A percentile compares a stretch with the other conserved stretches of the same genome.
These are phyloP conservation scores for Parnassius apollo DNA, from an alignment of 2,888 invertebrate species.

Conservation along the genomic window DNA sequence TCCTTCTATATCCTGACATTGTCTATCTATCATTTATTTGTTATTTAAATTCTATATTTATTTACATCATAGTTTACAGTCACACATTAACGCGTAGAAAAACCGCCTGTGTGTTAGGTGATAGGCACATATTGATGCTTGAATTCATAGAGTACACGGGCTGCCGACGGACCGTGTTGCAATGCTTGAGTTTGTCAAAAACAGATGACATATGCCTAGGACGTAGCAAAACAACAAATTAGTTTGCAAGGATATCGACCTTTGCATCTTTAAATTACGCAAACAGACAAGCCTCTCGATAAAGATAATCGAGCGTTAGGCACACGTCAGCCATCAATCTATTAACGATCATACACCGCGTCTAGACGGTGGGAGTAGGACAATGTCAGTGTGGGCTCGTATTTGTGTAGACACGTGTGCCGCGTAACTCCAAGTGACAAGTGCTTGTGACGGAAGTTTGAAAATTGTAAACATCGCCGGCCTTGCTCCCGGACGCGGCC, in stretches of 20 bases:
- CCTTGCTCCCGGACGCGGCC: conserved; percentile 66
- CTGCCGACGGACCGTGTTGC: no score
- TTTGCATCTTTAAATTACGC: conserved; percentile 23
- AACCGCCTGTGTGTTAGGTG: no score
- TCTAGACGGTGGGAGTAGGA: conserved; percentile 59
- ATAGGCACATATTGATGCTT: no score
- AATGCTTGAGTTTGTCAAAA: neutral
- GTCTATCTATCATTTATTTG: conserved; percentile 10
- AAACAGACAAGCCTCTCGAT: conserved; percentile 32
- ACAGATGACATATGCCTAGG: neutral
- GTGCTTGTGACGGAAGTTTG: conserved; percentile 74
- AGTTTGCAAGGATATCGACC: conserved; percentile 31
- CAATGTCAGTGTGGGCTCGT: conserved; percentile 66
- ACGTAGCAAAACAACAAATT: conserved; percentile 8
- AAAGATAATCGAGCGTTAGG: conserved; percentile 44
- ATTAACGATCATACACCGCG: conserved; percentile 64
- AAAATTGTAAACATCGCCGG: conserved; percentile 78
- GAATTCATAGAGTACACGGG: no score
- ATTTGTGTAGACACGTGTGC: conserved; percentile 76
- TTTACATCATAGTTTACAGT: no score
- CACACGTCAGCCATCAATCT: conserved; percentile 53
- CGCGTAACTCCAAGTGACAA: conserved; percentile 60
- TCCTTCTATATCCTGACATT: conserved; percentile 40
- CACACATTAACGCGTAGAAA: no score
- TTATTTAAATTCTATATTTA: neutral